These are phyloP conservation scores for Subacronicta megacephala DNA, from an alignment of 2,888 invertebrate genomes.

Conservation along the genomic window DNA sequence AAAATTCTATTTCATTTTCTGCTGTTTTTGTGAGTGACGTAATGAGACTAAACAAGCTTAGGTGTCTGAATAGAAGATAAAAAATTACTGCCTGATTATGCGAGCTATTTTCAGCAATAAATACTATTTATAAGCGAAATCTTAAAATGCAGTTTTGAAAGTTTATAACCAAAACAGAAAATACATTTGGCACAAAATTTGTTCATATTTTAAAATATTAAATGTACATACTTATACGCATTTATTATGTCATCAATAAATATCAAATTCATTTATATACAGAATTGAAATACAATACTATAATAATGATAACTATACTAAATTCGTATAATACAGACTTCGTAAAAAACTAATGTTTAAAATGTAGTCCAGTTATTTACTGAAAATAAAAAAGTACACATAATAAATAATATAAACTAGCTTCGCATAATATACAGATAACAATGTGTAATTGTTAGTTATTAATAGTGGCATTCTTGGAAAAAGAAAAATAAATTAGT, in stretches of 20 bases:
- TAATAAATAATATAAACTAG: slow-evolving; percentile 47
- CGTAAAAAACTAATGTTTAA: slow-evolving; percentile 37
- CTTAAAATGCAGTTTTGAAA: slow-evolving; percentile 32
- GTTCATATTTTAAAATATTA: slow-evolving; percentile 37
- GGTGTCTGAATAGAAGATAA: too few relatives aligned
- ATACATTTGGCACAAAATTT: slow-evolving; percentile 50
- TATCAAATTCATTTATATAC: slow-evolving; percentile 14
- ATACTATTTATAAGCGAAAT: slow-evolving; percentile 17
- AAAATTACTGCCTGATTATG: neutral
- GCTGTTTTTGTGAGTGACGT: too few relatives aligned
- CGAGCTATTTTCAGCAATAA: neutral
- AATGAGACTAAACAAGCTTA: too few relatives aligned
- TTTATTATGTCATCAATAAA: slow-evolving; percentile 17
- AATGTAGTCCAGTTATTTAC: slow-evolving; percentile 50
- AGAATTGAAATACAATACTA: slow-evolving; percentile 23
- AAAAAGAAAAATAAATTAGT: slow-evolving; percentile 22
- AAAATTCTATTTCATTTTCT: too few relatives aligned
- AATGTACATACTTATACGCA: slow-evolving; percentile 22
- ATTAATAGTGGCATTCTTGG: slow-evolving; percentile 30
- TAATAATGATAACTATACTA: slow-evolving; percentile 24
- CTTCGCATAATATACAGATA: slow-evolving; percentile 25
- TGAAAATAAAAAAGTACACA: slow-evolving; percentile 50
- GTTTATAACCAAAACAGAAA: slow-evolving; percentile 35
- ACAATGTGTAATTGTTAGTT: slow-evolving; percentile 22
- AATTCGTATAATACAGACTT: slow-evolving; percentile 39